Evolutionary conservation across 2,888 invertebrate species (phyloP).

Genomic region (Vanessa cardui): DNA sequence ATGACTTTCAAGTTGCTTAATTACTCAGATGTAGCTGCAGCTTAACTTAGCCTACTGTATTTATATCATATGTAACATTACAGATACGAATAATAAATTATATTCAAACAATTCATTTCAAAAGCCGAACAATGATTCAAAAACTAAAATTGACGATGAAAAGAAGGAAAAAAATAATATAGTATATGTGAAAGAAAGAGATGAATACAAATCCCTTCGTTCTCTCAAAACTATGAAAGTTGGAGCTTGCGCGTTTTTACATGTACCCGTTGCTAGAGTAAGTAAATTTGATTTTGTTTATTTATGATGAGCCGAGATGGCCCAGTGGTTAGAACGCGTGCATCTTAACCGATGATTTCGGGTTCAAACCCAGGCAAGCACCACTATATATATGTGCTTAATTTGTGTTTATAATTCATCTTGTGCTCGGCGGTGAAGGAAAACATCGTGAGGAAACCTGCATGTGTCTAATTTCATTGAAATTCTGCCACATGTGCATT

Average conservation of each 20-base stretch:
- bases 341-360: no score
- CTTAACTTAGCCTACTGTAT: no score
- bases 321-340: no score
- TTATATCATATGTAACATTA: background rate
- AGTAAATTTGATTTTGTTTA: slow-evolving; percentile 5
- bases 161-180: slow-evolving; percentile 8
- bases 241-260: slow-evolving; percentile 39
- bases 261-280: slow-evolving; percentile 34
- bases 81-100: slow-evolving; percentile 20
- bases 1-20: no score
- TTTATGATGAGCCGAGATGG: background rate
- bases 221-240: slow-evolving; percentile 30
- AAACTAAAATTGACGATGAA: background rate
- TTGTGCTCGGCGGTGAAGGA: no score
- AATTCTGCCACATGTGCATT: no score
- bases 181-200: slow-evolving; percentile 18
- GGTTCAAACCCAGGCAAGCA: no score
- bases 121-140: background rate
- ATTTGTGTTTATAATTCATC: no score
- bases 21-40: no score
- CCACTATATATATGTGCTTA: no score
- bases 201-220: slow-evolving; percentile 8
- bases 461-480: no score
- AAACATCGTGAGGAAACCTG: no score
- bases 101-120: slow-evolving; percentile 7